Base-by-base conservation (phyloP, 2,113 vertebrate genomes). In the Tachycineta bicolor region DNA sequence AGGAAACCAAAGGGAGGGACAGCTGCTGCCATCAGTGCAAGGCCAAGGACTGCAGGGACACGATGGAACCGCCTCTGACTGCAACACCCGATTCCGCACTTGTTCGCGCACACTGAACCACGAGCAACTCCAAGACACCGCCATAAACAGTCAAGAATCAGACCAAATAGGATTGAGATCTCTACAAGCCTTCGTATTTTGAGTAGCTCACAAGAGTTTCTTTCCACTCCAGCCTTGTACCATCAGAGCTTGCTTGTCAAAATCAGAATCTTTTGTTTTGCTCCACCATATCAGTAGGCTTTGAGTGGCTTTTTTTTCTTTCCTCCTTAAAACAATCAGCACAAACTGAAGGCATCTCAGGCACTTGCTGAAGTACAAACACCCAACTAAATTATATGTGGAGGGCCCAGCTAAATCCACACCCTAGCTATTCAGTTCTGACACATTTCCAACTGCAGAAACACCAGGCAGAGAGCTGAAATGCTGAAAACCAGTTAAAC, bases 281-380 rank as follows among this genome's bases (percentile, higher is more conserved):
- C 10, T 70, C 19, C 28, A 52, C n/a, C 1, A 1, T 56, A 8
- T 20, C 29, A 0, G 0, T 14, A 59, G 41, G 5, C 11, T 85
- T 26, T 37, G 19, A 70, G 21, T 31, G 9, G 12, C 7, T n/a
- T 55, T 33, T 56, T 55, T 33, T 56, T 62, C n/a, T 65, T 19
- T 0, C 4, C 12, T 28, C 33, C 31, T 74, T 19, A 59, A 83
- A 83, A 46, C 8, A 43, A 77, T 24, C 33, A 39, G 31, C 26
- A 62, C 34, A 59, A 90, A 65, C 15, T 71, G 64, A 87, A 92
- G 60, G 47, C 19, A 84, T 67, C 52, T 56, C 19, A n/a, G 52
- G 43, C 13, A 14, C 68, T 59, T 81, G 60, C 17, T 94, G 64
- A 81, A 80, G 64, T 64, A n/a, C 39, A 90, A 68, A 4, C 7